These are phyloP conservation scores for Sardina pilchardus DNA, from an alignment of 2,113 vertebrate species.

Conservation along the genomic window DNA sequence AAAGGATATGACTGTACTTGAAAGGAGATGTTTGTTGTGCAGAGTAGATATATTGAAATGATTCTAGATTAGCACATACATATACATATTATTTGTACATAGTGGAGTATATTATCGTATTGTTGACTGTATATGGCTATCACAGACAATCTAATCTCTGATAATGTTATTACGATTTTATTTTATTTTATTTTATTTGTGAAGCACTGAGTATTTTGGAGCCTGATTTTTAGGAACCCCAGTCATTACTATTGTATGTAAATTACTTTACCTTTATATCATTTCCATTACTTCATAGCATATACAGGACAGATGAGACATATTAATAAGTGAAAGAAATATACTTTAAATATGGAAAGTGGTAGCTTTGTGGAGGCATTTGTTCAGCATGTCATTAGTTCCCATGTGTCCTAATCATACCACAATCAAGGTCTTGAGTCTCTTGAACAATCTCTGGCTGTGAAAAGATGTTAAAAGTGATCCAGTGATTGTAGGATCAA, in stretches of 20 bases:
- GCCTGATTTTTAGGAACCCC: background rate
- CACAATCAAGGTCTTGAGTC: no score
- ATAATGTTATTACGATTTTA: slow-evolving; percentile 60
- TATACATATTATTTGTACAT: slow-evolving; percentile 60
- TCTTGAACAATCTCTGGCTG: background rate
- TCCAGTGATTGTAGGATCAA: background rate
- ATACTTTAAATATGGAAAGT: background rate
- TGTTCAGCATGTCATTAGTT: background rate
- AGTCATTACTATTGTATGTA: slow-evolving; percentile 9
- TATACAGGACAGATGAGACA: background rate
- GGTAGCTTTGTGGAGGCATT: background rate
- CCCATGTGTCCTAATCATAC: background rate
- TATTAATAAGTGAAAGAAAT: background rate
- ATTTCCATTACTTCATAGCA: background rate
- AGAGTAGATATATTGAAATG: slow-evolving; percentile 37
- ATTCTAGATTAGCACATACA: slow-evolving; percentile 50
- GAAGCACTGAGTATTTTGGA: background rate
- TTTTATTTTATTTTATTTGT: slow-evolving; percentile 29
- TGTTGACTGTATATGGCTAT: slow-evolving; percentile 49
- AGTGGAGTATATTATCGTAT: slow-evolving; percentile 56
- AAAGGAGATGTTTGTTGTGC: slow-evolving; percentile 57
- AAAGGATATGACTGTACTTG: slow-evolving; percentile 46
- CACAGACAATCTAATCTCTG: slow-evolving; percentile 68
- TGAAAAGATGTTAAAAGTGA: background rate
- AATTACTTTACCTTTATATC: background rate